phyloP scores from a whole-genome alignment of 1,140 invertebrate species.

The Drosophila tristis region DNA sequence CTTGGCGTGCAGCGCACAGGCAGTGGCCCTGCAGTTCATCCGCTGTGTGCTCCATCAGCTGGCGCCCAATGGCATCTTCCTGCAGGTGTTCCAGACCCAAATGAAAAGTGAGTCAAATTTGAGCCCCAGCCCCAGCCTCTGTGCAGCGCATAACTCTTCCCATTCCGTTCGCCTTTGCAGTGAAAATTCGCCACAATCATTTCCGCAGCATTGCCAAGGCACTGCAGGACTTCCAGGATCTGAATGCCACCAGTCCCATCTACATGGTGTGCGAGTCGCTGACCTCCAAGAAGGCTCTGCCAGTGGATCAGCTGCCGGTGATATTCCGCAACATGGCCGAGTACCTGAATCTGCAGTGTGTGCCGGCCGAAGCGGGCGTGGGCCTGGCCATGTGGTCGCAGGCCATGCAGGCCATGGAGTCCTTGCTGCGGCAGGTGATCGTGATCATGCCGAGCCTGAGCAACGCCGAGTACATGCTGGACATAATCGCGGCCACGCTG shows the following conservation, averaged over 20 bases:
- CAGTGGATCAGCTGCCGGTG: constrained; percentile 89
- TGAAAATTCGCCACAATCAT: constrained; percentile 86
- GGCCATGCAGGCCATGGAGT: constrained; percentile 93
- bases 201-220: constrained; percentile 97
- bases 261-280: constrained; percentile 95
- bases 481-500: constrained; percentile 94
- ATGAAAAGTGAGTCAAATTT: constrained; percentile 87
- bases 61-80: constrained; percentile 97
- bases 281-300: constrained; percentile 94
- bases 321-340: constrained; percentile 95
- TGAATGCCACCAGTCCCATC: constrained; percentile 97
- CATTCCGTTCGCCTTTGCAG: constrained; percentile 32
- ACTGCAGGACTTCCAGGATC: constrained; percentile 97
- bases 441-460: constrained; percentile 90
- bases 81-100: constrained; percentile 97
- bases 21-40: constrained; percentile 98
- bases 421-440: constrained; percentile 92
- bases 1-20: constrained; percentile 94
- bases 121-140: no score
- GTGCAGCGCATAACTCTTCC: no score
- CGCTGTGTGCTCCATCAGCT: constrained; percentile 98
- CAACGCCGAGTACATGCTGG: constrained; percentile 91
- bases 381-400: constrained; percentile 90
- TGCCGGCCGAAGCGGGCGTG: constrained; percentile 92
- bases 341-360: constrained; percentile 92